Evolutionary conservation across 1,140 invertebrate species (phyloP), one percentile per base, ranked within the genome.

Genomic region (Drosophila bocki): DNA sequence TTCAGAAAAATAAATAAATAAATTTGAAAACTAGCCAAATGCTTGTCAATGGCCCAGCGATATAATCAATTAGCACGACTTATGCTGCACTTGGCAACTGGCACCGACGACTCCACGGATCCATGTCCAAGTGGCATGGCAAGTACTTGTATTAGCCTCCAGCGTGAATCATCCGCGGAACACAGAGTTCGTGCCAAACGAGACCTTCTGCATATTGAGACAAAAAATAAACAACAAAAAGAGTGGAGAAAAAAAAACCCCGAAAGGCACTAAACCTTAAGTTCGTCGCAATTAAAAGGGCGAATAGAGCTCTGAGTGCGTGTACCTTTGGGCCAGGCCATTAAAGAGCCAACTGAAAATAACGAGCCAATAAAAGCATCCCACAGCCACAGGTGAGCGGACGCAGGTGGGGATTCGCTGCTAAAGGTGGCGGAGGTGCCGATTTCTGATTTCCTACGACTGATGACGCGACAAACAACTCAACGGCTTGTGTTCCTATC

Each of bases 1-100:
- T 65, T 61, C 33, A 51, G 74, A 78, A 65, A 60, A 44, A 59
- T 56, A 77, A 64, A 65, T 58, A 75, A 67, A 65, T 58, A 75
- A 67, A 67, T 45, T 33, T 32, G 42, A 13, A 76, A 76, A 58
- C 39, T 39, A 60, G 41, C 51, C 76, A 84, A 88, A 78, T 48
- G 78, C 56, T 74, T 90, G 85, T 90, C 78, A 88, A 84, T 78
- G 67, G 69, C 51, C 58, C 69, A 63, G 65, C 85, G 85, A 90
- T 90, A 82, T 75, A 79, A 90, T 90, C 85, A 85, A 85, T 90
- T 90, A 90, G 78, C 85, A 90, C 85, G 85, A 90, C 75, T 85
- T 90, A 90, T 85, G 85, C 76, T 90, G 85, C 85, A 88, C 82
- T 86, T 86, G 82, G 75, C 74, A 53, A 77, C 45, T 50, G 68